phyloP scores from a whole-genome alignment of 2,888 invertebrate genomes.

The Malthinus seriepunctatus region DNA sequence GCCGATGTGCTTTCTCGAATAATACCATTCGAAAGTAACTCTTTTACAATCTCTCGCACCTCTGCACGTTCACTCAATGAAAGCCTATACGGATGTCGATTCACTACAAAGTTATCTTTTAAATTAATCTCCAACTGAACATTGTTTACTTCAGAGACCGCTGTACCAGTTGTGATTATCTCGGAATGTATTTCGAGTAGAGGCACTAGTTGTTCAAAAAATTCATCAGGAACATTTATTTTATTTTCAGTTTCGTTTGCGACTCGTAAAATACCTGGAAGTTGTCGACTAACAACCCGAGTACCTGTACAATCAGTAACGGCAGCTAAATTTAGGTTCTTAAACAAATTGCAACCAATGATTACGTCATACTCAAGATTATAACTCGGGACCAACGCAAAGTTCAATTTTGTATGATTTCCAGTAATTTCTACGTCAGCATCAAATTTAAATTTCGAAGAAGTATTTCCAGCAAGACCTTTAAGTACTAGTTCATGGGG shows the following conservation, averaged over 20 bases:
- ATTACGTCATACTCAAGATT: constrained; percentile 21
- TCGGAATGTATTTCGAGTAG: too few species aligned
- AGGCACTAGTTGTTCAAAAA: too few species aligned
- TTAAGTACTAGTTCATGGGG: neutral
- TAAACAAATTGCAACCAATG: constrained; percentile 18
- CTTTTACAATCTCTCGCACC: constrained; percentile 21
- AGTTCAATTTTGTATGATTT: constrained; percentile 2
- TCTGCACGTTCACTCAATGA: constrained; percentile 18
- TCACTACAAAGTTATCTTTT: constrained; percentile 18
- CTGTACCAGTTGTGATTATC: neutral
- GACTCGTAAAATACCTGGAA: constrained; percentile 10
- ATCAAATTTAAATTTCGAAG: constrained; percentile 1
- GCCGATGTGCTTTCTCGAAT: constrained; percentile 14
- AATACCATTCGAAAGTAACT: constrained; percentile 12
- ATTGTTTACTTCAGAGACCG: constrained; percentile 8
- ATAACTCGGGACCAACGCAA: constrained; percentile 11
- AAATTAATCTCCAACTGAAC: constrained; percentile 4
- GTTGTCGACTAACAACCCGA: constrained; percentile 2
- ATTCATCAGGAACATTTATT: constrained; percentile 1
- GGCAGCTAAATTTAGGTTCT: constrained; percentile 8
- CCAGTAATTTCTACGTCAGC: constrained; percentile 10
- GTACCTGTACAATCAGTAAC: constrained; percentile 14
- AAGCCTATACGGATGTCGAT: constrained; percentile 25
- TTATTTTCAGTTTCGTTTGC: neutral
- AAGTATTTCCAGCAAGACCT: neutral